Evolutionary conservation across 2,888 invertebrate genomes (phyloP), one percentile per base, ranked within the genome.

Genomic region (Zygaena filipendulae): DNA sequence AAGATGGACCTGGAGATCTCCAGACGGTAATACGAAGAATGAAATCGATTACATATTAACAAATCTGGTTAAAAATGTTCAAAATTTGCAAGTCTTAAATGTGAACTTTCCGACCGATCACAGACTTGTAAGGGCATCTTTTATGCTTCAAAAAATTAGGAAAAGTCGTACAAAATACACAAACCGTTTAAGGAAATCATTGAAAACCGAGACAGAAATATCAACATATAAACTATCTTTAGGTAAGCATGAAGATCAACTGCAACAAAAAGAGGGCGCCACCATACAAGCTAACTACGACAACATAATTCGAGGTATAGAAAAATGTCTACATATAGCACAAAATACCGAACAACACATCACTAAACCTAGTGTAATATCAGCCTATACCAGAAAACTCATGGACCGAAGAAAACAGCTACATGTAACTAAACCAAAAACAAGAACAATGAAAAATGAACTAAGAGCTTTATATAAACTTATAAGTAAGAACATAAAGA

Each of bases 221-320:
- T 13, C 4, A 24, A 3, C 3, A 5, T 24, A 24, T 7, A 13
- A 21, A 12, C 21, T 23, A 20, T 28, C 20, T 12, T 14, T 33
- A 13, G 4, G 13, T 8, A 4, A 13, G 14, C 13, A 12, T 24
- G 3, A 24, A 24, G 8, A 3, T 8, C 2, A 13, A 12, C 11
- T 16, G 5, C 7, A 21, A 3, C 5, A 10, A 25, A 3, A 14
- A 14, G 8, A 23, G n/a, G 21, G 18, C n/a, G 23, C 21, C n/a
- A 13, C 23, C 6, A 16, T 30, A 3, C 30, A 35, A 23, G 16
- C 26, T 2, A 24, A 16, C 19, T 32, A 35, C 22, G 16, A 35
- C 16, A 23, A 27, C 10, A 19, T 35, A 29, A 24, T 13, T 3
- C 11, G 23, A 14, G 21, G 12, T 5, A 32, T 31, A 14, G 32